A percentile compares a stretch with the other conserved stretches of the same genome.
phyloP scores from a whole-genome alignment of 1,140 invertebrate species.

The Drosophila repletoides region DNA sequence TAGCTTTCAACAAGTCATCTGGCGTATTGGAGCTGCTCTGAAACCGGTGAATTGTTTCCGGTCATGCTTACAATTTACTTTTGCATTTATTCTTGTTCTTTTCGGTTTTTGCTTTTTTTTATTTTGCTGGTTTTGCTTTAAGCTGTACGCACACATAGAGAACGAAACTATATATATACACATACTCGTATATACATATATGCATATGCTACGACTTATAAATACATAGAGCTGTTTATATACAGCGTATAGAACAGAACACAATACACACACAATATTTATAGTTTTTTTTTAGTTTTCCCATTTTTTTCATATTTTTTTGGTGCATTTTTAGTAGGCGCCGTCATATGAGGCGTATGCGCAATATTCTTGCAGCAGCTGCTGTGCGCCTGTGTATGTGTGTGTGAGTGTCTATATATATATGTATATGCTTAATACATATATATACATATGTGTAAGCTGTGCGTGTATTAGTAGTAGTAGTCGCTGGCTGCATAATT shows the following conservation, averaged over 20 bases:
- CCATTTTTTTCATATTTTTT: background rate
- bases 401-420: slow-evolving; percentile 24
- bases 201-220: slow-evolving; percentile 4
- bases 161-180: background rate
- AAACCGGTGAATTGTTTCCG: slow-evolving; percentile 37
- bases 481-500: slow-evolving; percentile 54
- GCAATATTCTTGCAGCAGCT: slow-evolving; percentile 41
- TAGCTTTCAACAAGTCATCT: slow-evolving; percentile 55
- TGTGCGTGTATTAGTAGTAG: slow-evolving; percentile 24
- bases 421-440: slow-evolving; percentile 11
- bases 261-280: slow-evolving; percentile 2
- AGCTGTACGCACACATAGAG: slow-evolving; percentile 28
- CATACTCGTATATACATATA: slow-evolving; percentile 1
- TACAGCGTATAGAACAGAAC: background rate
- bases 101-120: slow-evolving; percentile 15
- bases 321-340: slow-evolving; percentile 25
- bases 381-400: slow-evolving; percentile 10
- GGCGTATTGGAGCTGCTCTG: slow-evolving; percentile 6
- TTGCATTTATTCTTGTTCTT: slow-evolving; percentile 45
- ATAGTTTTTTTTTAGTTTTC: slow-evolving; percentile 3
- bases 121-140: slow-evolving; percentile 27
- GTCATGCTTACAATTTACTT: slow-evolving; percentile 57
- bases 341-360: slow-evolving; percentile 43
- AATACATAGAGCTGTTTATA: slow-evolving; percentile 28
- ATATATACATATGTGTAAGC: slow-evolving; percentile 12